Evolutionary conservation across 2,888 invertebrate species (phyloP).

Genomic region (Bunonema sp.): DNA sequence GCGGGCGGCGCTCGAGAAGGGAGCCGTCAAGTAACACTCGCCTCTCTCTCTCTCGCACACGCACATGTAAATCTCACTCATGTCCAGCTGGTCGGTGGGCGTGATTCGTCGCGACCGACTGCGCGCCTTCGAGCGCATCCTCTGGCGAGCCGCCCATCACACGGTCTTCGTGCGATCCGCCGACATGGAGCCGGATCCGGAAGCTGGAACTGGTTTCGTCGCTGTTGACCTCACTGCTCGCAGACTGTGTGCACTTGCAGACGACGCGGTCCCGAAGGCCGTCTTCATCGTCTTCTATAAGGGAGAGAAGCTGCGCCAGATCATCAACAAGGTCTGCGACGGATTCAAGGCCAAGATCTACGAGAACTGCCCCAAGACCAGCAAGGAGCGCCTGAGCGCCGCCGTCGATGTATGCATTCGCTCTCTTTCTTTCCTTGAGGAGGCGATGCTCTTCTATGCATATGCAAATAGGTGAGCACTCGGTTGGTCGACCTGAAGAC

Average conservation of each 20-base stretch:
- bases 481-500: constrained; percentile 88
- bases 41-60: too few relatives aligned
- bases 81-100: constrained; percentile 77
- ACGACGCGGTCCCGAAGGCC: constrained; percentile 82
- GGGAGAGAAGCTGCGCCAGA: constrained; percentile 87
- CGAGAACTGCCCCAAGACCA: constrained; percentile 90
- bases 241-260: constrained; percentile 67
- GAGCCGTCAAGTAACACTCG: too few relatives aligned
- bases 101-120: constrained; percentile 82
- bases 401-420: constrained; percentile 16
- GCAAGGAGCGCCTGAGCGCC: constrained; percentile 61
- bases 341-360: constrained; percentile 68
- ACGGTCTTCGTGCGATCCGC: constrained; percentile 53
- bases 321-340: constrained; percentile 65
- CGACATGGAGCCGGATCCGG: neutral
- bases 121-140: constrained; percentile 85
- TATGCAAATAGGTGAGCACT: constrained; percentile 87
- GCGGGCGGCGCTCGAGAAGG: constrained; percentile 72
- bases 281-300: constrained; percentile 66
- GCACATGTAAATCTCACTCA: neutral
- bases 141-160: constrained; percentile 90
- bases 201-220: neutral
- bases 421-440: neutral
- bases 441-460: constrained; percentile 44
- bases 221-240: neutral